Percentiles rank a stretch among this genome's conserved stretches.
These are phyloP conservation scores for Carterocephalus palaemon DNA, from an alignment of 2,888 invertebrate genomes.

Conservation along the genomic window DNA sequence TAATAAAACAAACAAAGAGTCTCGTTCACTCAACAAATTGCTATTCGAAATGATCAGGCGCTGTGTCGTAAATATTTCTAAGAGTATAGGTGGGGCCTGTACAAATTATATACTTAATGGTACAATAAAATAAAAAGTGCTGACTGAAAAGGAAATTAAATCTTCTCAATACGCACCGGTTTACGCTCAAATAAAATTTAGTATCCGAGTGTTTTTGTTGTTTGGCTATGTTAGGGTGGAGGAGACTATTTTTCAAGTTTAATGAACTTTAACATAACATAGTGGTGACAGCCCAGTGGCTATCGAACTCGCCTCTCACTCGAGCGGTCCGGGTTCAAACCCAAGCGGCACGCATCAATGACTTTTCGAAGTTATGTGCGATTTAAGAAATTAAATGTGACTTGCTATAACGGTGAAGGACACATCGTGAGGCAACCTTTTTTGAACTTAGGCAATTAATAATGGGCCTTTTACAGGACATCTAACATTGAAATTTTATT, in stretches of 20 bases:
- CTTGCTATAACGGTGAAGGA: no score
- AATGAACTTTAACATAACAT: background rate
- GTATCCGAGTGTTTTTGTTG: slow-evolving; percentile 48
- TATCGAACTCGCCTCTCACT: no score
- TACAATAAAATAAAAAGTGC: slow-evolving; percentile 66
- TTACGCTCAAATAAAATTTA: slow-evolving; percentile 61
- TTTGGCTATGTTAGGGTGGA: slow-evolving; percentile 35
- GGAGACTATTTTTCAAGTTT: slow-evolving; percentile 26
- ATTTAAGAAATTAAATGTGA: no score
- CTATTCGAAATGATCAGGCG: slow-evolving; percentile 56
- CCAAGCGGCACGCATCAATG: no score
- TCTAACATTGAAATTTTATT: no score
- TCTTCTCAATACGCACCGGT: slow-evolving; percentile 55
- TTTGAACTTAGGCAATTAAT: no score
- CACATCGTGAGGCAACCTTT: no score
- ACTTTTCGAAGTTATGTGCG: no score
- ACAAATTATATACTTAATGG: slow-evolving; percentile 58
- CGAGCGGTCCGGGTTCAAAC: no score
- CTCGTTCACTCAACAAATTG: slow-evolving; percentile 37
- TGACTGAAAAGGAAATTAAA: slow-evolving; percentile 63
- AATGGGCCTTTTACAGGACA: no score
- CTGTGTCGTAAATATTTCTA: slow-evolving; percentile 36
- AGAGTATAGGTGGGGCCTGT: slow-evolving; percentile 30
- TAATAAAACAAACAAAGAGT: slow-evolving; percentile 4
- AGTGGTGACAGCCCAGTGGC: no score